Percentiles rank a stretch among this genome's conserved stretches.
These are phyloP conservation scores for Caenorhabditis tropicalis DNA, from an alignment of 1,140 invertebrate species.

Conservation along the genomic window DNA sequence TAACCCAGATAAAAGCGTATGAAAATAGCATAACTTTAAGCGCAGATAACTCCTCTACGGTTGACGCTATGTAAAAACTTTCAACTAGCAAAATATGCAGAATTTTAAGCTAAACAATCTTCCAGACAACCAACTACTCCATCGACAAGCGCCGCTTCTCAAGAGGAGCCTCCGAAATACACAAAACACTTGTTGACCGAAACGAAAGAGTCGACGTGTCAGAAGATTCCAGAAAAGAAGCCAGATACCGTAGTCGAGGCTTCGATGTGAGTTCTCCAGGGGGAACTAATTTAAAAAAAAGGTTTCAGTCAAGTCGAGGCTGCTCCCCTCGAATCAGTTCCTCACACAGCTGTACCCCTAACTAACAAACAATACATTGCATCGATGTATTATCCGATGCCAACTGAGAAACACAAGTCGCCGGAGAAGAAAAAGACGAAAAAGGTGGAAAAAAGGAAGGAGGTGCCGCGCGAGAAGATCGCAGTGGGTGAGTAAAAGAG, in stretches of 20 bases:
- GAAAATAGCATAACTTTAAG: too few species aligned
- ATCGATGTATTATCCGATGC: constrained; percentile 10
- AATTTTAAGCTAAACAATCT: background rate
- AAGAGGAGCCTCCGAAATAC: background rate
- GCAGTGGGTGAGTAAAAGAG: background rate
- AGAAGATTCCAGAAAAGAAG: background rate
- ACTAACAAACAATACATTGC: background rate
- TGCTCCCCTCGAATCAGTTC: background rate
- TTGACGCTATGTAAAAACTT: too few species aligned
- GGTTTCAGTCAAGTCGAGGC: too few species aligned
- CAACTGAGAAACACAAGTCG: background rate
- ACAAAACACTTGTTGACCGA: background rate
- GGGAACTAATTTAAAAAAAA: too few species aligned
- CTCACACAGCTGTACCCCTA: background rate
- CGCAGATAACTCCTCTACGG: too few species aligned
- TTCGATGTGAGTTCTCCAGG: too few species aligned
- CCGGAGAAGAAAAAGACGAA: background rate
- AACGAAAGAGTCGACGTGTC: background rate
- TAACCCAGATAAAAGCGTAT: background rate
- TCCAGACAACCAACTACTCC: background rate
- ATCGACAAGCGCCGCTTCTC: background rate
- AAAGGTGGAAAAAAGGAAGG: background rate
- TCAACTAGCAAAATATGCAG: too few species aligned
- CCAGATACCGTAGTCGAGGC: background rate
- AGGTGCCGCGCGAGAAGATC: background rate